phyloP scores from a whole-genome alignment of 2,888 invertebrate species.

The Nycteola revayana region DNA sequence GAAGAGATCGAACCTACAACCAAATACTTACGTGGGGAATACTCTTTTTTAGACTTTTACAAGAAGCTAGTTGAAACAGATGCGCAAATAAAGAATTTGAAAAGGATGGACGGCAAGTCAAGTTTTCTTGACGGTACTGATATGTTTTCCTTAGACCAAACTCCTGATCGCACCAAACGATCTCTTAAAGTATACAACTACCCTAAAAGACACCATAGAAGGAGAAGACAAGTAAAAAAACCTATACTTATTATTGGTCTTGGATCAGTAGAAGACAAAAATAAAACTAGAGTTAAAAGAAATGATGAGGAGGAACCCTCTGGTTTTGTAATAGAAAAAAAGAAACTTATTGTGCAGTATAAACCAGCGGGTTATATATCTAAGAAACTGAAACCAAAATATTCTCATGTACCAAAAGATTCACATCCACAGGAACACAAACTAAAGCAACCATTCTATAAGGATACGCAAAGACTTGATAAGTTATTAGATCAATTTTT shows the following conservation, averaged over 20 bases:
- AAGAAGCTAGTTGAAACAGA: constrained; percentile 62
- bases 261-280: background rate
- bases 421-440: constrained; percentile 49
- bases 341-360: constrained; percentile 48
- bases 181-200: constrained; percentile 32
- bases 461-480: constrained; percentile 56
- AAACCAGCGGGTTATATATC: constrained; percentile 27
- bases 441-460: constrained; percentile 58
- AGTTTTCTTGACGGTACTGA: background rate
- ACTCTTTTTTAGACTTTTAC: constrained; percentile 64
- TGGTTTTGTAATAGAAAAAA: constrained; percentile 49
- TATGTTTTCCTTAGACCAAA: constrained; percentile 5
- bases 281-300: constrained; percentile 27
- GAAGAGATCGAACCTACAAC: too few relatives aligned
- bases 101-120: constrained; percentile 22
- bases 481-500: constrained; percentile 47
- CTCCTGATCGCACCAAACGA: constrained; percentile 43
- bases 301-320: constrained; percentile 29
- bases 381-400: constrained; percentile 45
- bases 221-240: constrained; percentile 9
- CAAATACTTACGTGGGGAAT: too few relatives aligned
- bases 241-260: background rate
- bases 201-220: constrained; percentile 16
- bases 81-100: constrained; percentile 54
- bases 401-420: constrained; percentile 50